These are phyloP conservation scores for Trissolcus japonicus DNA, from an alignment of 2,888 invertebrate genomes.

Conservation along the genomic window DNA sequence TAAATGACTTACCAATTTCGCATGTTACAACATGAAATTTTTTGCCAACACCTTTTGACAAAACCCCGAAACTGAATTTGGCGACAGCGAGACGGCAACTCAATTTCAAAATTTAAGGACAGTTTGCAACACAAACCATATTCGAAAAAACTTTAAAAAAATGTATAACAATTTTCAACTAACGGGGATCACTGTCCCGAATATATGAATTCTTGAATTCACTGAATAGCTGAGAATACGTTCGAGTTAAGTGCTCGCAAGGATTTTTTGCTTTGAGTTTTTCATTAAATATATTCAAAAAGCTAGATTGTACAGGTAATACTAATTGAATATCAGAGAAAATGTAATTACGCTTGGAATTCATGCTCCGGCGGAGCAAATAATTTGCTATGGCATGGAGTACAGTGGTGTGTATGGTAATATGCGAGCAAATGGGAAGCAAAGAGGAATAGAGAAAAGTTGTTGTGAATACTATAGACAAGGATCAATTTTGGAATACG, in stretches of 20 bases:
- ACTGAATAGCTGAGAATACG: neutral
- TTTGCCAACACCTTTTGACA: too few species aligned
- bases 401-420: slow-evolving; percentile 61
- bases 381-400: slow-evolving; percentile 72
- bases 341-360: slow-evolving; percentile 76
- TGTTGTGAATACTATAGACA: slow-evolving; percentile 57
- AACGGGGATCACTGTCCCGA: neutral
- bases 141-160: neutral
- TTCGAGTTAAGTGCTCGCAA: slow-evolving; percentile 23
- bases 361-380: slow-evolving; percentile 75
- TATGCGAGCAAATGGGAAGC: slow-evolving; percentile 56
- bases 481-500: slow-evolving; percentile 49
- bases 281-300: slow-evolving; percentile 55
- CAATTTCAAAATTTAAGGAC: neutral
- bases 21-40: too few species aligned
- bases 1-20: slow-evolving; percentile 31
- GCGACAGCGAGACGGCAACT: neutral
- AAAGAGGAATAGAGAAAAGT: slow-evolving; percentile 54
- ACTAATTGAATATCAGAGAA: slow-evolving; percentile 76
- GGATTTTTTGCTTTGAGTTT: slow-evolving; percentile 42
- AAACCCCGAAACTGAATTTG: too few species aligned
- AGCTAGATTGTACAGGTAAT: slow-evolving; percentile 67
- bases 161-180: neutral
- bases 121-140: neutral
- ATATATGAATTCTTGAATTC: neutral